Conservation (phyloP, 2,888 invertebrate species). For the Lasiommata megera region DNA sequence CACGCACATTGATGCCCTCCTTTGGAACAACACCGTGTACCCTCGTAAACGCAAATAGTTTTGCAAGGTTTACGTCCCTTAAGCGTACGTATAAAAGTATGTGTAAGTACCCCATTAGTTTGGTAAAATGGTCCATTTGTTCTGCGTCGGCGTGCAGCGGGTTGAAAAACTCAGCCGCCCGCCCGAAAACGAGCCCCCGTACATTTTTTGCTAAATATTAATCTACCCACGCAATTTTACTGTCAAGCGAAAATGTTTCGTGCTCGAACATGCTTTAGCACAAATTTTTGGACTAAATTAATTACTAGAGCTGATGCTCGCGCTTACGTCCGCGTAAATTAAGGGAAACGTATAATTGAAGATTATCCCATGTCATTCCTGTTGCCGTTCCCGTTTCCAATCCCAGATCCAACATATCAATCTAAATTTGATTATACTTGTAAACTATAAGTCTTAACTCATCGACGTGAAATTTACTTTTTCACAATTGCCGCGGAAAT, state of each 20-base stretch:
- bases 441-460: no score
- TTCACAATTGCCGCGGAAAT: no score
- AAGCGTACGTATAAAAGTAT: conserved; percentile 37
- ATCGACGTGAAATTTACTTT: no score
- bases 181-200: conserved; percentile 13
- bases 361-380: no score
- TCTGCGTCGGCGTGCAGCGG: conserved; percentile 39
- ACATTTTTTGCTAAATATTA: conserved; percentile 20
- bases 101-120: conserved; percentile 47
- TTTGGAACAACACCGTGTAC: background rate
- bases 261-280: background rate
- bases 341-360: no score
- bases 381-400: no score
- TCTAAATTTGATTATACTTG: no score
- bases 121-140: conserved; percentile 45
- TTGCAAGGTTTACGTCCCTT: background rate
- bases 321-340: no score
- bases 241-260: conserved; percentile 12
- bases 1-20: background rate
- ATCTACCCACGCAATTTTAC: conserved; percentile 14
- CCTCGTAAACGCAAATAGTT: conserved; percentile 3
- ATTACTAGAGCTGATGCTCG: no score
- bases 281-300: background rate
- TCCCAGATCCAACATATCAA: no score
- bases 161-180: conserved; percentile 22